Percentiles rank a stretch among this genome's conserved stretches.
Conservation (phyloP, 1,140 invertebrate species). For the Sinonovacula constricta region DNA sequence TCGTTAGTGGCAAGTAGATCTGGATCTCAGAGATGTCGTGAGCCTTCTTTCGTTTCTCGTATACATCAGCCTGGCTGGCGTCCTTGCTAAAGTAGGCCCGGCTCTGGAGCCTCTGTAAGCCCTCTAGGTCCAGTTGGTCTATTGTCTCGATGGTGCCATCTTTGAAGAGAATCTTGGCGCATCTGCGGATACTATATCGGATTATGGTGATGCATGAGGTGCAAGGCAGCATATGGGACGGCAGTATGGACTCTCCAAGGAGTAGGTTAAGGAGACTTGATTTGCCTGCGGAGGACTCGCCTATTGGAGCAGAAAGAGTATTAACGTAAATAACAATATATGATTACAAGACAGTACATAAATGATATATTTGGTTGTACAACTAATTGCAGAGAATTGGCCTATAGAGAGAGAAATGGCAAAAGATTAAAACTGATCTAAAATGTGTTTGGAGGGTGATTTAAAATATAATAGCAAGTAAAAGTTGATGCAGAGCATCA, state of each 20-base stretch:
- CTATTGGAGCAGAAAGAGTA: conserved; percentile 18
- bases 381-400: too few relatives aligned
- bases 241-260: conserved; percentile 35
- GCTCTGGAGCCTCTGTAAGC: conserved; percentile 23
- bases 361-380: not conserved
- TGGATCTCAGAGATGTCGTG: conserved; percentile 46
- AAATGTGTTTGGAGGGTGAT: not conserved
- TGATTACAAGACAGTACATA: not conserved
- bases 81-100: conserved; percentile 36
- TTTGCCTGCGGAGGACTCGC: conserved; percentile 44
- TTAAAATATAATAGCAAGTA: not conserved
- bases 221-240: conserved; percentile 39
- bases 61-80: not conserved
- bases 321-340: not conserved
- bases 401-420: too few relatives aligned
- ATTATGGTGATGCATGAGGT: conserved; percentile 47
- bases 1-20: conserved; percentile 25
- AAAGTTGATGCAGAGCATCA: not conserved
- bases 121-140: conserved; percentile 20
- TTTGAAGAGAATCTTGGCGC: conserved; percentile 22
- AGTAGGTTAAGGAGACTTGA: conserved; percentile 48
- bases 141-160: conserved; percentile 11
- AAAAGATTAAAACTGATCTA: too few relatives aligned
- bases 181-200: conserved; percentile 10
- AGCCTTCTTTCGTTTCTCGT: conserved; percentile 26